phyloP scores from a whole-genome alignment of 92 coral and sea anemone species.

The Parazoanthus atlanticus region DNA sequence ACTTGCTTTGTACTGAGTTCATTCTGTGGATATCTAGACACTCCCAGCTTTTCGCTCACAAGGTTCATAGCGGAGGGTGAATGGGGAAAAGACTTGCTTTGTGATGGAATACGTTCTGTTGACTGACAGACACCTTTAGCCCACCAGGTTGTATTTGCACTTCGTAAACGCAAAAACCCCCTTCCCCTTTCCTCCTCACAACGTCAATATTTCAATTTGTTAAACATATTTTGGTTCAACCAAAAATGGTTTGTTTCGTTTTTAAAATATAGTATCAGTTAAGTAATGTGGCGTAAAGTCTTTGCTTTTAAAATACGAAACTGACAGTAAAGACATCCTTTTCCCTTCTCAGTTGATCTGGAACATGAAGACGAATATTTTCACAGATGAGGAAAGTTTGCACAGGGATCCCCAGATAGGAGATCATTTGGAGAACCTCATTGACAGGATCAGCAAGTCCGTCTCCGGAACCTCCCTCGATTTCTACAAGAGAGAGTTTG shows the following conservation, averaged over 20 bases:
- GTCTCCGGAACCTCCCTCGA: conserved; percentile 92
- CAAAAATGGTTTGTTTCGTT: no score
- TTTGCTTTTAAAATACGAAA: no score
- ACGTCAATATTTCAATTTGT: no score
- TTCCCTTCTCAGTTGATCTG: conserved; percentile 76
- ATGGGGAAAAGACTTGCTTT: neutral
- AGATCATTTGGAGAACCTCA: conserved; percentile 79
- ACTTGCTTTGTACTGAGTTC: conserved; percentile 86
- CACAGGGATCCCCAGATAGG: conserved; percentile 91
- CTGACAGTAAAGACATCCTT: neutral
- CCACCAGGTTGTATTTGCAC: no score
- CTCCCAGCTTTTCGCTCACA: conserved; percentile 90
- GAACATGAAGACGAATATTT: conserved; percentile 99
- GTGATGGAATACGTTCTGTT: neutral
- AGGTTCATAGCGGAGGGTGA: no score
- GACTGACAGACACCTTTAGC: neutral
- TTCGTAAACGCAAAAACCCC: no score
- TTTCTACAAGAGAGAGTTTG: conserved; percentile 92
- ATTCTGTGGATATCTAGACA: conserved; percentile 92
- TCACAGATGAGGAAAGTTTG: conserved; percentile 87
- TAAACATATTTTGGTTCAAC: no score
- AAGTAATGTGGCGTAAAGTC: no score
- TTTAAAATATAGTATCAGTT: no score
- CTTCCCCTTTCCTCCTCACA: no score
- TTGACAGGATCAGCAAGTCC: conserved; percentile 77